These are phyloP conservation scores for Drosophila triauraria DNA, from an alignment of 1,140 invertebrate genomes.

Conservation along the genomic window DNA sequence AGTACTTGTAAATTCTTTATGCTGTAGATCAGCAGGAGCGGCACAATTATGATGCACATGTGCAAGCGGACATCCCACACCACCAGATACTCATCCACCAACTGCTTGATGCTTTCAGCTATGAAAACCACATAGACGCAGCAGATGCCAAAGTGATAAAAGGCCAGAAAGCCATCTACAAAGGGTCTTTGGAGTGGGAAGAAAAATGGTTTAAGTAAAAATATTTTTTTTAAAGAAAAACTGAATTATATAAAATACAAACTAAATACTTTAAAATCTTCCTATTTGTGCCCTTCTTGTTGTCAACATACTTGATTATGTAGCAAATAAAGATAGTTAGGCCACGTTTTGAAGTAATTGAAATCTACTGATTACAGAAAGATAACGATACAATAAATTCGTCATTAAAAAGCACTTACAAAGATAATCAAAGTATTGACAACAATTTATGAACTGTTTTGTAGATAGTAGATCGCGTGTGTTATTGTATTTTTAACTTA, in stretches of 20 bases:
- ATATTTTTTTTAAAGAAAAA: not conserved
- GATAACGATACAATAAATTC: slow-evolving; percentile 24
- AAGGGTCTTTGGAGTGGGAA: slow-evolving; percentile 82
- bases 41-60: slow-evolving; percentile 87
- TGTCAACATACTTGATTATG: too few species aligned
- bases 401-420: slow-evolving; percentile 28
- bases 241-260: not conserved
- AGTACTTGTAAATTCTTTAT: slow-evolving; percentile 92
- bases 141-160: slow-evolving; percentile 95
- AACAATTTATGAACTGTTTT: not conserved
- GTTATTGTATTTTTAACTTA: not conserved
- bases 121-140: slow-evolving; percentile 96
- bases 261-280: too few species aligned
- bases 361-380: slow-evolving; percentile 1
- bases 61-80: slow-evolving; percentile 82
- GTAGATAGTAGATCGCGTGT: slow-evolving; percentile 1
- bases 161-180: slow-evolving; percentile 90
- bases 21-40: slow-evolving; percentile 90
- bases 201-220: not conserved
- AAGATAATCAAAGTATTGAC: slow-evolving; percentile 20
- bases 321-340: not conserved
- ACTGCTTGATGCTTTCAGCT: slow-evolving; percentile 89
- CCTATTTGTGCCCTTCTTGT: too few species aligned
- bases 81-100: slow-evolving; percentile 85
- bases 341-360: not conserved